Conservation (phyloP, 2,888 invertebrate species). For the Parnassius glacialis region DNA sequence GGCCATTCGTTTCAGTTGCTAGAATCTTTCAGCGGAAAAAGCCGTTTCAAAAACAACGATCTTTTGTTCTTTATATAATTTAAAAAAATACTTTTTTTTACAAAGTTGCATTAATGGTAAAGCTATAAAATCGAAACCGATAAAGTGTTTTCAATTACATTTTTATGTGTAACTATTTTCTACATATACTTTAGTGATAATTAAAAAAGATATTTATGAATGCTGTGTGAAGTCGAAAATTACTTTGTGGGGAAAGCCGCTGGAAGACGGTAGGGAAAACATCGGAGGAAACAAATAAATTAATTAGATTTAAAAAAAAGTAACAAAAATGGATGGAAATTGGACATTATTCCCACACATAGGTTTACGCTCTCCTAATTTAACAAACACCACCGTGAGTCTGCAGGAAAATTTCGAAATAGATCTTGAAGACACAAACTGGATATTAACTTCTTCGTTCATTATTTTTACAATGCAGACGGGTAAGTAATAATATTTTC, state of each 20-base stretch:
- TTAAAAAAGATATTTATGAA: not conserved
- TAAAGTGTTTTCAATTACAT: too few relatives aligned
- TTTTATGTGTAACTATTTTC: not conserved
- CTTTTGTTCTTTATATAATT: too few relatives aligned
- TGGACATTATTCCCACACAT: conserved; percentile 48
- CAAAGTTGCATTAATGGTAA: too few relatives aligned
- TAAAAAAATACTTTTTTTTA: too few relatives aligned
- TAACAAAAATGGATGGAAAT: conserved; percentile 50
- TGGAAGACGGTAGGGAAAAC: too few relatives aligned
- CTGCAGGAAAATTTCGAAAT: conserved; percentile 84
- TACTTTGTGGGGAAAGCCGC: not conserved
- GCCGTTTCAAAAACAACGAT: too few relatives aligned
- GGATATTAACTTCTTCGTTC: conserved; percentile 93
- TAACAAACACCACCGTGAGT: conserved; percentile 61
- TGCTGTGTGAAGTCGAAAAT: not conserved
- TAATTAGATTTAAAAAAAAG: not conserved
- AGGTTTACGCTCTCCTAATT: conserved; percentile 60
- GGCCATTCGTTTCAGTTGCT: conserved; percentile 14
- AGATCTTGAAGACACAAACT: conserved; percentile 91
- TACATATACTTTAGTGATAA: not conserved
- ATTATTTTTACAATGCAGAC: conserved; percentile 97
- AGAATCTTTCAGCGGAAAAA: conserved; percentile 17
- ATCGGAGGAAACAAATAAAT: too few relatives aligned
- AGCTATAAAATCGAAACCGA: too few relatives aligned
- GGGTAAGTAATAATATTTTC: conserved; percentile 70